Percentiles rank a stretch among this genome's conserved stretches.
These are phyloP conservation scores for Callipepla californica DNA, from an alignment of 2,113 vertebrate species.

Conservation along the genomic window DNA sequence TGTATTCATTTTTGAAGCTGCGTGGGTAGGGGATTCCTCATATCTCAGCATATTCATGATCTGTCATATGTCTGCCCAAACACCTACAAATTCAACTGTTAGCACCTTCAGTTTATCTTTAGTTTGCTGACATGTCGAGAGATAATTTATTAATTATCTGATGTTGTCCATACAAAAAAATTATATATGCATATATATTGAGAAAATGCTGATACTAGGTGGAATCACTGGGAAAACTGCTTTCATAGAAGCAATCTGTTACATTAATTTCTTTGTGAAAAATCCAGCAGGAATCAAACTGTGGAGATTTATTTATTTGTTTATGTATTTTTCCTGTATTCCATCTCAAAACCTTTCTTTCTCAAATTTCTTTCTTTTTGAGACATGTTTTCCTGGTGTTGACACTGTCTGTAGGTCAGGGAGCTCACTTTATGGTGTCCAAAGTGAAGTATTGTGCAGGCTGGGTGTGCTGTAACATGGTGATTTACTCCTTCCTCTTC, in stretches of 20 bases:
- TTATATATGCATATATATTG: accelerated
- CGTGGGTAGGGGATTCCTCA: neutral
- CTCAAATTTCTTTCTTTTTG: neutral
- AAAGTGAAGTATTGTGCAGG: neutral
- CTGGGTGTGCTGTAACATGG: neutral
- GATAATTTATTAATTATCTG: neutral
- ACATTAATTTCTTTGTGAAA: neutral
- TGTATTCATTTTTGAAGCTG: neutral
- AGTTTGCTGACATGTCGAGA: neutral
- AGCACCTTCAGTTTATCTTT: neutral
- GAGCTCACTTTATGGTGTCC: neutral
- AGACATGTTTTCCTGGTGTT: neutral
- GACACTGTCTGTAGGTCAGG: neutral
- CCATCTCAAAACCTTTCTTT: neutral
- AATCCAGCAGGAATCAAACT: neutral
- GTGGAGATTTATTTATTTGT: neutral
- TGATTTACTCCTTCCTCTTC: neutral
- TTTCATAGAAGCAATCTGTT: neutral
- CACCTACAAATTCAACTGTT: neutral
- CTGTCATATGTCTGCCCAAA: neutral
- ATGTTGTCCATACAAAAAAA: neutral
- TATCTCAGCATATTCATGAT: neutral
- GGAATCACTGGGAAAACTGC: neutral
- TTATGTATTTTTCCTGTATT: neutral
- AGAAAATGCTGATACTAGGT: neutral